phyloP scores from a whole-genome alignment of 2,888 invertebrate species.

The Thymelicus lineola region DNA sequence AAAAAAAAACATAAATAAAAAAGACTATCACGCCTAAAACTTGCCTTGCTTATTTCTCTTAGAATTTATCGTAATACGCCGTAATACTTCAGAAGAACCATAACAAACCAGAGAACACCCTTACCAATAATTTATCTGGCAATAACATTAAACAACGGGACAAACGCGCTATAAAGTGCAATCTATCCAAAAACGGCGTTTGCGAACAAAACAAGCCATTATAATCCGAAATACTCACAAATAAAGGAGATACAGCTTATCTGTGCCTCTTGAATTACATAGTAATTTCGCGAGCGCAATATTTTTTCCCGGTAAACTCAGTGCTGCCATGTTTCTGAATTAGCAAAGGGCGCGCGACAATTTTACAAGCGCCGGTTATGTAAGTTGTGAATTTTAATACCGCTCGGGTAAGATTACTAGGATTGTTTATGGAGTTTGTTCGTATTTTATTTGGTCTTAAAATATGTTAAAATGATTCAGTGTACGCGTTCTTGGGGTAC shows the following conservation, averaged over 20 bases:
- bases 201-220: conserved; percentile 31
- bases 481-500: neutral
- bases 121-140: conserved; percentile 7
- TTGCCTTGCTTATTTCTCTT: no score
- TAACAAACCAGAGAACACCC: neutral
- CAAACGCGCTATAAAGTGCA: conserved; percentile 28
- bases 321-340: conserved; percentile 38
- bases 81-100: no score
- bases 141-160: conserved; percentile 19
- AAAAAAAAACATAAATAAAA: no score
- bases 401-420: conserved; percentile 11
- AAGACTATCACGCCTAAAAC: no score
- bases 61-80: no score
- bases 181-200: conserved; percentile 26
- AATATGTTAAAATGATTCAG: conserved; percentile 8
- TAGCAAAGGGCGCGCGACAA: conserved; percentile 30
- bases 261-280: conserved; percentile 33
- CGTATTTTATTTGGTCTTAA: neutral
- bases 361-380: conserved; percentile 26
- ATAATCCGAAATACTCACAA: conserved; percentile 35
- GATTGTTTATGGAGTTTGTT: conserved; percentile 9
- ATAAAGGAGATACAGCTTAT: conserved; percentile 37
- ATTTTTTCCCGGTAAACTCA: conserved; percentile 31
- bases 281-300: conserved; percentile 35
- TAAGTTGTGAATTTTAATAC: conserved; percentile 20